phyloP scores from a whole-genome alignment of 92 coral and sea anemone species.

The Palythoa heliodiscus region DNA sequence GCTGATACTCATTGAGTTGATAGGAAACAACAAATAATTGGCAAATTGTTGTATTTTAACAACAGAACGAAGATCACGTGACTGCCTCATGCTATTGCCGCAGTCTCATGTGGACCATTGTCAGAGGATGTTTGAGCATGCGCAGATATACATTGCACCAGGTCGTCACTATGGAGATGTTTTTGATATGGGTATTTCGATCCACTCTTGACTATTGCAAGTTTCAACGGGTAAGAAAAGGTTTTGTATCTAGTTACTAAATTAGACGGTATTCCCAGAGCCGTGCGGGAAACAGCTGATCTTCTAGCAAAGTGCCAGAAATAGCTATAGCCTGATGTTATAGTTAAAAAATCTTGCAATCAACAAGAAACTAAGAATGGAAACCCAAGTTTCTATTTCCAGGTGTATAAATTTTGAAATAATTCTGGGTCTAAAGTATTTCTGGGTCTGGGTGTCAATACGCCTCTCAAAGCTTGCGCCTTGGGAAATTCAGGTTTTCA shows the following conservation, averaged over 20 bases:
- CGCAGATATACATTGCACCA: slow-evolving; percentile 65
- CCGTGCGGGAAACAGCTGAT: no score
- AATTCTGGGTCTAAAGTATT: background rate
- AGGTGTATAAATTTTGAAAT: no score
- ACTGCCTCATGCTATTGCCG: slow-evolving; percentile 17
- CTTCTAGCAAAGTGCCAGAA: no score
- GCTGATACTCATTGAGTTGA: no score
- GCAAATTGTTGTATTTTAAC: background rate
- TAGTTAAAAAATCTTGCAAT: no score
- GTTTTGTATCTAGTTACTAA: background rate
- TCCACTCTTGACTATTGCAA: slow-evolving; percentile 31
- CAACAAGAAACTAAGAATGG: no score
- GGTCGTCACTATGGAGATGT: slow-evolving; percentile 51
- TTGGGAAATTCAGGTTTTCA: no score
- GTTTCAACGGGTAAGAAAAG: slow-evolving; percentile 7
- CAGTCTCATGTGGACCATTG: slow-evolving; percentile 25
- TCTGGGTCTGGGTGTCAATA: background rate
- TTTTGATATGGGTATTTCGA: slow-evolving; percentile 56
- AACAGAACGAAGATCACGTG: background rate
- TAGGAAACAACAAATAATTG: background rate
- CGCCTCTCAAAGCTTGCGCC: no score
- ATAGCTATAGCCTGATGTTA: no score
- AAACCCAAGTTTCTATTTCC: no score
- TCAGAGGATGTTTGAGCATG: slow-evolving; percentile 63
- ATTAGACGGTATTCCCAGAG: background rate